These are phyloP conservation scores for Tenebrosternarchus preto DNA, from an alignment of 2,113 vertebrate species.

Conservation along the genomic window DNA sequence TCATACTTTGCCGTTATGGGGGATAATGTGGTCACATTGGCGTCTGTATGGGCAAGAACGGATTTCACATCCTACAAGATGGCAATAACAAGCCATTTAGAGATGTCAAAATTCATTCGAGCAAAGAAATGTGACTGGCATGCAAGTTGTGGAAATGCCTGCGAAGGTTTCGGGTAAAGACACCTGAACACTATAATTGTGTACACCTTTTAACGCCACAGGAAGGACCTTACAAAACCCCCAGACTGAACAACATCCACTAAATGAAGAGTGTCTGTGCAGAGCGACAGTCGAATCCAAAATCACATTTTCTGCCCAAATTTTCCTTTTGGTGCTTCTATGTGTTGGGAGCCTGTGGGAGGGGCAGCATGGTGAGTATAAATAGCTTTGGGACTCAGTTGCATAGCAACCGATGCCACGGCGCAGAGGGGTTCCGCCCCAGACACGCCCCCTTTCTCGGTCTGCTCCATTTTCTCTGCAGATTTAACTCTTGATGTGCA, in stretches of 20 bases:
- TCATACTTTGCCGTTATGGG: too few relatives aligned
- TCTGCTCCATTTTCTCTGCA: slow-evolving; percentile 72
- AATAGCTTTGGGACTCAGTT: slow-evolving; percentile 80
- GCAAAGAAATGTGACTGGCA: too few relatives aligned
- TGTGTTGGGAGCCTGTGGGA: slow-evolving; percentile 68
- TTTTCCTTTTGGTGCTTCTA: slow-evolving; percentile 48
- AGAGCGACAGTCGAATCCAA: slow-evolving; percentile 27
- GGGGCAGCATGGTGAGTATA: slow-evolving; percentile 66
- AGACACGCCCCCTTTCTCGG: slow-evolving; percentile 78
- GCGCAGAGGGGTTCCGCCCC: slow-evolving; percentile 75
- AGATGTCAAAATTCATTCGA: too few relatives aligned
- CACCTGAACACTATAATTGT: background rate
- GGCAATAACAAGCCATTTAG: too few relatives aligned
- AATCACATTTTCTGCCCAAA: slow-evolving; percentile 57
- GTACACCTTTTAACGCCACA: background rate
- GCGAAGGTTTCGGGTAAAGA: too few relatives aligned
- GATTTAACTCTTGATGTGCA: slow-evolving; percentile 60
- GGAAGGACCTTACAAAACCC: background rate
- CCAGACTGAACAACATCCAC: background rate
- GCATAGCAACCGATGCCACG: slow-evolving; percentile 83
- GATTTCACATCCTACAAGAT: too few relatives aligned
- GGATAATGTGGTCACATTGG: too few relatives aligned
- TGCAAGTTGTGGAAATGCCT: too few relatives aligned
- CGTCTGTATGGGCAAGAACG: too few relatives aligned
- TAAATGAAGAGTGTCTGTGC: slow-evolving; percentile 2